These are phyloP conservation scores for Lithosia quadra DNA, from an alignment of 2,888 invertebrate species.

Conservation along the genomic window DNA sequence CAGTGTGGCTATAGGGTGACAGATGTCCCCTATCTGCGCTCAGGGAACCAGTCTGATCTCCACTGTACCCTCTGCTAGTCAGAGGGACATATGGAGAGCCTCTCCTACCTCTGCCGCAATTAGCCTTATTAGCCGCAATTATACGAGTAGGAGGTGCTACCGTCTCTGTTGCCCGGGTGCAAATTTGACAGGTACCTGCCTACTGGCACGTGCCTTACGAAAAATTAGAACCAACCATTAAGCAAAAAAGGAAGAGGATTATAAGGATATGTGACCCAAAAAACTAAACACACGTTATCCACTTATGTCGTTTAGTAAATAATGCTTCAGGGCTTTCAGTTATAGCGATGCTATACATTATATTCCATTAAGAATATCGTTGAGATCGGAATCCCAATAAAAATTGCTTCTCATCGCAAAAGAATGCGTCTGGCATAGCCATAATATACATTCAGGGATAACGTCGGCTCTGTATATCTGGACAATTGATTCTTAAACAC, in stretches of 20 bases:
- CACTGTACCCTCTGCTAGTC: no score
- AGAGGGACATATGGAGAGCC: no score
- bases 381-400: slow-evolving; percentile 47
- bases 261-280: background rate
- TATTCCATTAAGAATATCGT: slow-evolving; percentile 31
- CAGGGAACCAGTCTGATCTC: no score
- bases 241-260: background rate
- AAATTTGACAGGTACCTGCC: no score
- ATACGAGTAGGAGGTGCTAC: no score
- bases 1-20: no score
- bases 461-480: background rate
- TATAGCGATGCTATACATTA: slow-evolving; percentile 31
- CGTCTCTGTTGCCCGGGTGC: no score
- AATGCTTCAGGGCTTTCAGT: slow-evolving; percentile 13
- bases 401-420: slow-evolving; percentile 31
- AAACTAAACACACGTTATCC: background rate
- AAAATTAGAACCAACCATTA: background rate
- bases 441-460: slow-evolving; percentile 2
- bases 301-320: background rate
- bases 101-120: no score
- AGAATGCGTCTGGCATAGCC: slow-evolving; percentile 30
- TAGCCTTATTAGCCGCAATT: no score
- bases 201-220: background rate
- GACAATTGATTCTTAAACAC: slow-evolving; percentile 2
- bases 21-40: no score